These are phyloP conservation scores for Tapera naevia DNA, from an alignment of 2,797 vertebrate genomes.

Conservation along the genomic window DNA sequence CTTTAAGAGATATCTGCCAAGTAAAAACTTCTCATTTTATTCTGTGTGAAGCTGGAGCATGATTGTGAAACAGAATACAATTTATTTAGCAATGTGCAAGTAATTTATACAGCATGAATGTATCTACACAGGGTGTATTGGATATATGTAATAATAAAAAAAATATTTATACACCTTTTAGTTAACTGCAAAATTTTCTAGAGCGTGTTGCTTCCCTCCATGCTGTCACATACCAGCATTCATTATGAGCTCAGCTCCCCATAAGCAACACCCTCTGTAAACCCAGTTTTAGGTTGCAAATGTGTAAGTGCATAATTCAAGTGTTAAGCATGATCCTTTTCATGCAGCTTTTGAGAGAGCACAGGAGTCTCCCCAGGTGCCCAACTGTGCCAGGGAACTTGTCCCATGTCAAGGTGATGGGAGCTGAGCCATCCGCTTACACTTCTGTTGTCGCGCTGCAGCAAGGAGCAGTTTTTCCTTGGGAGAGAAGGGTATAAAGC, in stretches of 20 bases:
- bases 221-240: background rate
- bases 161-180: background rate
- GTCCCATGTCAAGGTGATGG: rapidly evolving
- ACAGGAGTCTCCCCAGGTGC: background rate
- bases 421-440: background rate
- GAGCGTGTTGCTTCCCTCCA: background rate
- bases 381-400: background rate
- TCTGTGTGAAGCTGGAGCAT: background rate
- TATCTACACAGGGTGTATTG: background rate
- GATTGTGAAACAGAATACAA: background rate
- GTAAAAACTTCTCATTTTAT: slow-evolving; percentile 14
- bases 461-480: background rate
- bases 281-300: background rate
- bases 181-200: background rate
- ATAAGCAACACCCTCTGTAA: background rate
- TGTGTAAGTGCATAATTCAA: background rate
- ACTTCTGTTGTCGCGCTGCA: background rate
- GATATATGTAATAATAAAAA: background rate
- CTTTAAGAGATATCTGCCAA: slow-evolving; percentile 67
- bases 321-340: background rate
- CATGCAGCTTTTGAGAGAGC: background rate
- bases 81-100: background rate
- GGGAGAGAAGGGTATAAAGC: background rate
- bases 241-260: background rate
- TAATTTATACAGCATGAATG: background rate